Conservation (phyloP, 2,797 vertebrate genomes). For the Anableps anableps region DNA sequence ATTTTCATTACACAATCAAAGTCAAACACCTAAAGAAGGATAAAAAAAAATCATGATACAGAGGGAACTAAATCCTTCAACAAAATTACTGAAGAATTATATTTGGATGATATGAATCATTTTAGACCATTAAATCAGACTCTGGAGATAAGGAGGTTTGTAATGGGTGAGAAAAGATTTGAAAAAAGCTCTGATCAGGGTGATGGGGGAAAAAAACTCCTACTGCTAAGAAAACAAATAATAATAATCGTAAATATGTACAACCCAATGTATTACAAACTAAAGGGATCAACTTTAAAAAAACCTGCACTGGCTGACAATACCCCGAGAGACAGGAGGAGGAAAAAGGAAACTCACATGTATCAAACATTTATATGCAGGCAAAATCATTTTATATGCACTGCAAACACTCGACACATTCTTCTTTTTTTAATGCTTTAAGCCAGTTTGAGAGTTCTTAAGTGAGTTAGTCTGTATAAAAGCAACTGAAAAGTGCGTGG, state of each 20-base stretch:
- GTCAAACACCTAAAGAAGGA: slow-evolving; percentile 24
- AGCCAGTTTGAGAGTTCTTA: background rate
- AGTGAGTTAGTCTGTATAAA: background rate
- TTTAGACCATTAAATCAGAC: slow-evolving; percentile 19
- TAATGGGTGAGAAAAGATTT: slow-evolving; percentile 61
- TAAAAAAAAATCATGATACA: slow-evolving; percentile 10
- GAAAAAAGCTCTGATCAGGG: slow-evolving; percentile 27
- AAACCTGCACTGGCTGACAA: slow-evolving; percentile 59
- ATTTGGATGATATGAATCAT: slow-evolving; percentile 38
- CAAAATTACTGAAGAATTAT: slow-evolving; percentile 50
- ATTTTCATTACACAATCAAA: background rate
- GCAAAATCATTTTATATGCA: background rate
- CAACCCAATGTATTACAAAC: background rate
- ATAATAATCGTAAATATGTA: background rate
- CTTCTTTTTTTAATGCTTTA: background rate
- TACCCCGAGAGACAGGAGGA: slow-evolving; percentile 9
- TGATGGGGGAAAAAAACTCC: background rate
- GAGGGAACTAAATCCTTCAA: slow-evolving; percentile 29
- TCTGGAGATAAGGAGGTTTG: slow-evolving; percentile 42
- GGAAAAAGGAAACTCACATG: slow-evolving; percentile 20
- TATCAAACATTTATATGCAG: background rate
- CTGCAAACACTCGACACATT: slow-evolving; percentile 4
- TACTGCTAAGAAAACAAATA: background rate
- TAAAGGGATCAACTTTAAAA: slow-evolving; percentile 27
- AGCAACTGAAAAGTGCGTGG: background rate